A percentile compares a stretch with the other conserved stretches of the same genome.
phyloP scores from a whole-genome alignment of 2,113 vertebrate genomes.

The Agapornis roseicollis region DNA sequence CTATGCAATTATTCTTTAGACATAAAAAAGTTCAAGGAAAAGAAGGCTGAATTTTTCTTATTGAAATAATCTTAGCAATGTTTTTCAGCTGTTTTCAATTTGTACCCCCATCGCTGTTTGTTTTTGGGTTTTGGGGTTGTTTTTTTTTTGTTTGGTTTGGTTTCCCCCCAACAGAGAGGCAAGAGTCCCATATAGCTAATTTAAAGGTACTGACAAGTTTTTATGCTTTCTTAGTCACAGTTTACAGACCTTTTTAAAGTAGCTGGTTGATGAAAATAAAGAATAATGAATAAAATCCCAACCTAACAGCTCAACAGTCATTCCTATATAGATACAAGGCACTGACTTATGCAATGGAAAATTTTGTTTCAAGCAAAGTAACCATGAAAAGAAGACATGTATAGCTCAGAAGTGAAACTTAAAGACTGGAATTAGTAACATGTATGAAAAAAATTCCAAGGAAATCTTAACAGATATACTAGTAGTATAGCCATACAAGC shows the following conservation, averaged over 20 bases:
- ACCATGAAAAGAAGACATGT: not conserved
- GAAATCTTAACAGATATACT: not conserved
- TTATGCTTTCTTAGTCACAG: not conserved
- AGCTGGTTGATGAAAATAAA: not conserved
- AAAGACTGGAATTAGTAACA: not conserved
- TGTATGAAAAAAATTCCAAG: not conserved
- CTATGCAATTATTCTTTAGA: conserved; percentile 22
- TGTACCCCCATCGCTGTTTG: not conserved
- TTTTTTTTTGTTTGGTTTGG: not conserved
- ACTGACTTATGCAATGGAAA: not conserved
- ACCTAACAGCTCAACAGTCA: not conserved
- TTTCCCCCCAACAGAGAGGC: not conserved
- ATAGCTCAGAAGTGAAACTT: not conserved
- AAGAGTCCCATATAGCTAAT: not conserved
- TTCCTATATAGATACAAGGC: not conserved
- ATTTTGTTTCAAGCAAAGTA: not conserved
- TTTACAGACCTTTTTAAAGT: not conserved
- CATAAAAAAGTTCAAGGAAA: not conserved
- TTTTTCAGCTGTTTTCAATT: not conserved
- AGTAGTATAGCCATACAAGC: not conserved
- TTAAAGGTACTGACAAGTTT: not conserved
- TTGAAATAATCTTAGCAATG: not conserved
- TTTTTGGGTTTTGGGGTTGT: not conserved
- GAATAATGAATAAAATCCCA: not conserved
- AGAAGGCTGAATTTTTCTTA: not conserved